A percentile compares a stretch with the other conserved stretches of the same genome.
Evolutionary conservation across 2,113 vertebrate species (phyloP).

Genomic region (Rhizomys pruinosus): DNA sequence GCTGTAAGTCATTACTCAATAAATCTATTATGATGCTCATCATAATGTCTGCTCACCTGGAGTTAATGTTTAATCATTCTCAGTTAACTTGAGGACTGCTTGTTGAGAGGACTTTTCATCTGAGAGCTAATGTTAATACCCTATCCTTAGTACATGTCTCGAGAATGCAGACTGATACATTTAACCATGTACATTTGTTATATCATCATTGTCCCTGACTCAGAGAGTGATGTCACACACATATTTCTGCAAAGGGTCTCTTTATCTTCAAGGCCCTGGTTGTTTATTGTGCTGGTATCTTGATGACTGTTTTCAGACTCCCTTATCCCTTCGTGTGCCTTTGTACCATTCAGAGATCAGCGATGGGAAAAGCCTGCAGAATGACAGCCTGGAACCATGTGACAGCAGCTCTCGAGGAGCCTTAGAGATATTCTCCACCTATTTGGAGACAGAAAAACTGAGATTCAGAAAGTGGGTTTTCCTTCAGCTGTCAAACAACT

Average conservation of each 20-base stretch:
- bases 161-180: conserved; percentile 52
- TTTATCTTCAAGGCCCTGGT: background rate
- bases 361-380: no score
- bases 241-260: background rate
- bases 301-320: background rate
- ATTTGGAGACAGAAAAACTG: background rate
- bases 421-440: background rate
- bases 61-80: conserved; percentile 18
- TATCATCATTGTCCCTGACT: background rate
- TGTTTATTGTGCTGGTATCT: background rate
- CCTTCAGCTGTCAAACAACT: background rate
- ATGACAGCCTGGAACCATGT: background rate
- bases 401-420: background rate
- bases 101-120: background rate
- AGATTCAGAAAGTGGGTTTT: background rate
- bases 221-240: conserved; percentile 19
- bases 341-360: background rate
- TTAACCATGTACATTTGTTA: background rate
- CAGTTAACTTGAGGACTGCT: background rate
- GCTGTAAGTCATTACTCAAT: conserved; percentile 4
- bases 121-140: background rate
- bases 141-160: background rate
- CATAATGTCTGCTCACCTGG: background rate
- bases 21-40: background rate
- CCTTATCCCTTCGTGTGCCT: background rate